Evolutionary conservation across 2,888 invertebrate species (phyloP), one percentile per base, ranked within the genome.

Genomic region (Caenorhabditis imperialis): DNA sequence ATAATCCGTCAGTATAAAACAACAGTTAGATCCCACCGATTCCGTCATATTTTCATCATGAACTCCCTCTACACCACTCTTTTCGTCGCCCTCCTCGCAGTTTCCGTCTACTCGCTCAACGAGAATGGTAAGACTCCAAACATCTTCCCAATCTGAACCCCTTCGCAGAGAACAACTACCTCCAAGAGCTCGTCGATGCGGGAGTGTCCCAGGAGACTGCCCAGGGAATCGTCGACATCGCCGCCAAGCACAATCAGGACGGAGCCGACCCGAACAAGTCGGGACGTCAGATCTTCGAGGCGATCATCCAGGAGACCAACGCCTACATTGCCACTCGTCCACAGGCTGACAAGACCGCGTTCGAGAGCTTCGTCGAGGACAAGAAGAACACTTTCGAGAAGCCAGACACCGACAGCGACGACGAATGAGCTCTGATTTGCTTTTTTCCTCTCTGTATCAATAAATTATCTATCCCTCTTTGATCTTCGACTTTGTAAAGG

Each of bases 1-100:
- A 54, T 65, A 55, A 65, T 65, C 65, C 57, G 25, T 18, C 12
- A 16, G 65, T 65, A 65, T 65, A 65, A 65, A 65, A 65, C 50
- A 35, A 25, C 63, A 40, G 47, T 25, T 30, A 23, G 18, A 37
- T 27, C 47, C 53, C 3, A n/a, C n/a, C n/a, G n/a, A n/a, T n/a
- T n/a, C n/a, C n/a, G n/a, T n/a, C n/a, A n/a, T n/a, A n/a, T n/a
- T n/a, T 18, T 48, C 40, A 47, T 35, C 65, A 65, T 65, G 65
- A 55, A 57, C 50, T 57, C 50, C 27, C 42, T 35, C 38, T 48
- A 42, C 47, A 25, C 54, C 30, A 30, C 54, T 12, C 14, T 63
- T 33, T 55, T 65, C 33, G 37, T 55, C n/a, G 57, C 57, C 1
- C 35, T 65, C 20, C 48, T 57, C 25, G 55, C 57, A 4, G 65